These are phyloP conservation scores for Reticulitermes speratus DNA, from an alignment of 1,140 invertebrate species.

Conservation along the genomic window DNA sequence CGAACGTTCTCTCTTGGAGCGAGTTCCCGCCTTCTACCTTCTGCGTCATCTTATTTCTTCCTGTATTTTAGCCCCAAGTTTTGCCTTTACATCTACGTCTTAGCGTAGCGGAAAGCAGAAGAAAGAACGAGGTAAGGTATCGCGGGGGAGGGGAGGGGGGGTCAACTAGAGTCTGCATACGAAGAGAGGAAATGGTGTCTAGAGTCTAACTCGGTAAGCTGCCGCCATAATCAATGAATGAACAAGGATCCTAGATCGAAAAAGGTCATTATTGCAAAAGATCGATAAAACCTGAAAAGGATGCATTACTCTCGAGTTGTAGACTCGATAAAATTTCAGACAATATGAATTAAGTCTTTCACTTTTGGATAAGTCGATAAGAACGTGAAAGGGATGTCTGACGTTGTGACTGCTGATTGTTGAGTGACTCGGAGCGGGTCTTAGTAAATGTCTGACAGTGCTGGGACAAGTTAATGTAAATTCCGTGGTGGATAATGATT, in stretches of 20 bases:
- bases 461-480: too few species aligned
- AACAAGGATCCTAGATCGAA: conserved; percentile 10
- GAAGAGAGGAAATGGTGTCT: conserved; percentile 6
- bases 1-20: conserved; percentile 13
- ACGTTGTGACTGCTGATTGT: too few species aligned
- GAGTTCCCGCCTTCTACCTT: conserved; percentile 7
- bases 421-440: too few species aligned
- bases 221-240: conserved; percentile 10
- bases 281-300: neutral
- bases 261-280: too few species aligned
- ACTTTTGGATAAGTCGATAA: neutral
- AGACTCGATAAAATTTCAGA: too few species aligned
- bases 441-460: too few species aligned
- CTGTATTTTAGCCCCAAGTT: conserved; percentile 26
- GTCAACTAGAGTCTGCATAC: neutral
- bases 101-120: neutral
- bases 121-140: neutral
- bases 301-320: too few species aligned
- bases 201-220: neutral
- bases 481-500: too few species aligned
- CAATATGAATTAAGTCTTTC: neutral
- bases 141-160: neutral
- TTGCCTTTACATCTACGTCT: conserved; percentile 18
- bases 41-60: conserved; percentile 29
- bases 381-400: neutral